A percentile compares a stretch with the other conserved stretches of the same genome.
These are phyloP conservation scores for Alexandromys fortis DNA, from an alignment of 2,113 vertebrate species.

Conservation along the genomic window DNA sequence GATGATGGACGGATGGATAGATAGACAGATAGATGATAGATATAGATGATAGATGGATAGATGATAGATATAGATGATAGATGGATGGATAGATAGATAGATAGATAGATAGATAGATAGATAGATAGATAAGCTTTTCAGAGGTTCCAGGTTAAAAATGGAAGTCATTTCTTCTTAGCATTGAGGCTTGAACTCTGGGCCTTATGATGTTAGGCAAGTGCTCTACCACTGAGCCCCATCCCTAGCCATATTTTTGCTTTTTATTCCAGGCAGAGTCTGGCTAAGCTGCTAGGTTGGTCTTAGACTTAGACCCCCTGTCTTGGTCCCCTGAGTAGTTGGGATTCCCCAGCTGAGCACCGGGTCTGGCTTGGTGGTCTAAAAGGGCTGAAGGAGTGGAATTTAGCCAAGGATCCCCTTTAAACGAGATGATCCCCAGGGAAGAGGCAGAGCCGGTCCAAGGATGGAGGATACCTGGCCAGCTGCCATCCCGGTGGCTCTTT, in stretches of 20 bases:
- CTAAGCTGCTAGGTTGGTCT: background rate
- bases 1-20: too few species aligned
- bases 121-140: background rate
- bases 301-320: too few species aligned
- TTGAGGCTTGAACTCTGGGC: too few species aligned
- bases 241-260: background rate
- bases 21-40: background rate
- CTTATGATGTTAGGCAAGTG: background rate
- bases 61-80: too few species aligned
- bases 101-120: too few species aligned
- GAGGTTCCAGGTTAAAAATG: conserved; percentile 10
- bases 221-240: background rate
- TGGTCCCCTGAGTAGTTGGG: background rate
- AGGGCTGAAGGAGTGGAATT: background rate
- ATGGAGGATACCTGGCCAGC: background rate
- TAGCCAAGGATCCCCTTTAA: background rate
- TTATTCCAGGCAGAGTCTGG: background rate
- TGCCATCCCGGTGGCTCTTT: background rate
- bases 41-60: too few species aligned
- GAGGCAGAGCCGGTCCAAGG: background rate
- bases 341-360: background rate
- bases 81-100: too few species aligned
- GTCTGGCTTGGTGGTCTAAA: background rate
- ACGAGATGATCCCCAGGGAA: background rate
- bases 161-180: background rate